Conservation (phyloP, 1,140 invertebrate genomes). For the Psilanteris sp. region DNA sequence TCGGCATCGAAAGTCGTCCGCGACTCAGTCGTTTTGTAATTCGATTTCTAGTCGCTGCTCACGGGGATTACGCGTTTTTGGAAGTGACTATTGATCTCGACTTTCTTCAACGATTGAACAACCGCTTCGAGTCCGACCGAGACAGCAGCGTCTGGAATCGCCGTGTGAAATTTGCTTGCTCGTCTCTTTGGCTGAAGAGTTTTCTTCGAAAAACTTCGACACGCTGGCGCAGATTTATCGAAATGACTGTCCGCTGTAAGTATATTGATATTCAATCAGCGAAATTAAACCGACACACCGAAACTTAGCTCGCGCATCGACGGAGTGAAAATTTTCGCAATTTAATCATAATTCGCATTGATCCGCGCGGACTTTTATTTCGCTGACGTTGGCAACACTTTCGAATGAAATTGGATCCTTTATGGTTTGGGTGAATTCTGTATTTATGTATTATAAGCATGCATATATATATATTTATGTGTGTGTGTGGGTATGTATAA, state of each 20-base stretch:
- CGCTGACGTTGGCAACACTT: too few relatives aligned
- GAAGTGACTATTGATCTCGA: too few relatives aligned
- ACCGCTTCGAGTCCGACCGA: too few relatives aligned
- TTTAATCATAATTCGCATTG: constrained; percentile 4
- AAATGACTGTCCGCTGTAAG: constrained; percentile 73
- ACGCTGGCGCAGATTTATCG: constrained; percentile 77
- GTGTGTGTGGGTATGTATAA: too few relatives aligned
- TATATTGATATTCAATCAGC: constrained; percentile 45
- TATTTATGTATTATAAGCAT: too few relatives aligned
- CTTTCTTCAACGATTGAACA: too few relatives aligned
- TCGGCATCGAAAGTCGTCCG: constrained; percentile 6
- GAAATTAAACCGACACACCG: constrained; percentile 8
- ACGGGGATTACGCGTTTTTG: too few relatives aligned
- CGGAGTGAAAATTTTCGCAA: constrained; percentile 1
- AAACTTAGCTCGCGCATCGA: not conserved
- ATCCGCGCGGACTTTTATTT: not conserved
- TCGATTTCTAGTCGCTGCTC: not conserved
- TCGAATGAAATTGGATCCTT: too few relatives aligned
- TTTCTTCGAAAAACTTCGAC: constrained; percentile 67
- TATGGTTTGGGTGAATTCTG: too few relatives aligned
- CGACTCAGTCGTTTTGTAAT: not conserved
- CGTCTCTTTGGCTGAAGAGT: constrained; percentile 46
- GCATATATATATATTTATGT: too few relatives aligned
- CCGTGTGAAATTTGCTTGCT: constrained; percentile 14
- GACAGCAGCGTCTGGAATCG: not conserved